A percentile compares a stretch with the other conserved stretches of the same genome.
Evolutionary conservation across 1,140 invertebrate species (phyloP).

Genomic region (Ridgeia piscesae): DNA sequence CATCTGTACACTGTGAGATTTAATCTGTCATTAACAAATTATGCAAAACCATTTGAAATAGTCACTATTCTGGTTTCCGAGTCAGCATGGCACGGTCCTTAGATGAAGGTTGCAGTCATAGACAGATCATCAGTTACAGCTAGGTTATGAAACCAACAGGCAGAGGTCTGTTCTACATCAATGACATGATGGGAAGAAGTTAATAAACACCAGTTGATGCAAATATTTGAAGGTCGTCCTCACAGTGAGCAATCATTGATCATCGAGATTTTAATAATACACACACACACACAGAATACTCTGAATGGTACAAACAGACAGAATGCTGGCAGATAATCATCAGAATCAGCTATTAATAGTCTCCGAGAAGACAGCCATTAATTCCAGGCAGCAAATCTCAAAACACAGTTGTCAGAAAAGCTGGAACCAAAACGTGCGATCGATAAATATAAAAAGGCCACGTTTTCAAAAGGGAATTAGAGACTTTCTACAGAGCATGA

Average conservation of each 20-base stretch:
- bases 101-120: no score
- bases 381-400: neutral
- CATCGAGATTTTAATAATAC: slow-evolving; percentile 1
- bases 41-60: no score
- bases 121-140: neutral
- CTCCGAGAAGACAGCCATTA: neutral
- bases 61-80: no score
- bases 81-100: no score
- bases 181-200: neutral
- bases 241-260: neutral
- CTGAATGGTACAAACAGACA: neutral
- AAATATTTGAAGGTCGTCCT: neutral
- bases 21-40: no score
- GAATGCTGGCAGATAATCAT: neutral
- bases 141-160: neutral
- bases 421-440: neutral
- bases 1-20: no score
- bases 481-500: neutral
- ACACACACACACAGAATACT: neutral
- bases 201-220: neutral
- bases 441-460: neutral
- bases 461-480: neutral
- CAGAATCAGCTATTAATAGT: neutral
- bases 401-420: neutral
- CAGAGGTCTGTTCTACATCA: neutral